Percentiles rank a stretch among this genome's conserved stretches.
Evolutionary conservation across 2,113 vertebrate species (phyloP).

Genomic region (Embiotoca jacksoni): DNA sequence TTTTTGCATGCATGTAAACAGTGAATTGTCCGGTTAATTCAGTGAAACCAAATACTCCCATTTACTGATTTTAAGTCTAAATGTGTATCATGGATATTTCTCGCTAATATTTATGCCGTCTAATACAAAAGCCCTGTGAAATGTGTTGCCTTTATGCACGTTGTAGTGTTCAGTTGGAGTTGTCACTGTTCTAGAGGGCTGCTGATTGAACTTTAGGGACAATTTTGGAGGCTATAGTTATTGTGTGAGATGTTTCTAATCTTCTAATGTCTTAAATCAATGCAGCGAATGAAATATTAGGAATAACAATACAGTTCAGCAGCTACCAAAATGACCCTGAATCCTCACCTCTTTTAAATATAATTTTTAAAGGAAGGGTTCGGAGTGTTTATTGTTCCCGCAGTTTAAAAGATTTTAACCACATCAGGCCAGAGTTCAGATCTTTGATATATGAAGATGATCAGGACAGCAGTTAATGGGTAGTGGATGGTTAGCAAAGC

Average conservation of each 20-base stretch:
- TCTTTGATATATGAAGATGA: background rate
- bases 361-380: too few relatives aligned
- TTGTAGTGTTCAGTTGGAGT: too few relatives aligned
- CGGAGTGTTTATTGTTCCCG: background rate
- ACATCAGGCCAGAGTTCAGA: background rate
- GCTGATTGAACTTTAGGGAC: too few relatives aligned
- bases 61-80: slow-evolving; percentile 1
- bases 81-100: background rate
- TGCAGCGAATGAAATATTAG: background rate
- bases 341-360: too few relatives aligned
- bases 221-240: too few relatives aligned
- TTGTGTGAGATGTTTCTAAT: background rate
- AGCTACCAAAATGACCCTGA: too few relatives aligned
- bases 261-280: slow-evolving; percentile 14
- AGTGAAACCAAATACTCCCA: background rate
- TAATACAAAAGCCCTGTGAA: too few relatives aligned
- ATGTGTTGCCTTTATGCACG: too few relatives aligned
- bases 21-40: background rate
- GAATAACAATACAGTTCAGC: too few relatives aligned
- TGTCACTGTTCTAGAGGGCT: too few relatives aligned
- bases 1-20: slow-evolving; percentile 4
- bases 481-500: background rate
- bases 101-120: too few relatives aligned
- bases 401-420: background rate
- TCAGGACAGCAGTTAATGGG: slow-evolving; percentile 6